Evolutionary conservation across 2,113 vertebrate genomes (phyloP).

Genomic region (Neotoma lepida): DNA sequence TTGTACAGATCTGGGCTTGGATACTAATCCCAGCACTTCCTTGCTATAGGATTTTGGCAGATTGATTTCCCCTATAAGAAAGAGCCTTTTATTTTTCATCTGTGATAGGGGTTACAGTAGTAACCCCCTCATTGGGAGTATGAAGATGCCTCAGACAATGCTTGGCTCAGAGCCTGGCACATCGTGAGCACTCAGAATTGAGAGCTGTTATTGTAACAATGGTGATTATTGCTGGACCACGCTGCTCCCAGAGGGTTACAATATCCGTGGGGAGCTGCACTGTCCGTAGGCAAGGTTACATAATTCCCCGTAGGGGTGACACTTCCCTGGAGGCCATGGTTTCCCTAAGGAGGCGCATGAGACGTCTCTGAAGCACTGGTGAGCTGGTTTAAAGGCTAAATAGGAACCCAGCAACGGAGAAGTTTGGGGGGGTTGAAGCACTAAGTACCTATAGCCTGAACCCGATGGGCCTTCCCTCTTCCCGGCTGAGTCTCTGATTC

Average conservation of each 20-base stretch:
- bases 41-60: neutral
- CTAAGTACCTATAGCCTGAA: neutral
- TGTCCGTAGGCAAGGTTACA: slow-evolving; percentile 79
- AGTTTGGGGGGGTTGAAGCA: neutral
- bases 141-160: slow-evolving; percentile 62
- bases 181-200: slow-evolving; percentile 24
- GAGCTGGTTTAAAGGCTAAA: neutral
- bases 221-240: slow-evolving; percentile 69
- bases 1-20: neutral
- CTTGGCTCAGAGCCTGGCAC: slow-evolving; percentile 57
- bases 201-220: slow-evolving; percentile 66
- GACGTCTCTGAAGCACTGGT: neutral
- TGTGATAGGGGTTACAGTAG: slow-evolving; percentile 43
- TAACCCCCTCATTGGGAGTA: neutral
- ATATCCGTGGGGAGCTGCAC: slow-evolving; percentile 59
- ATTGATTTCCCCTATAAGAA: neutral
- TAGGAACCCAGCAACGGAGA: neutral
- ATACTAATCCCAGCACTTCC: neutral
- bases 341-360: slow-evolving; percentile 49
- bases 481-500: neutral
- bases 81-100: slow-evolving; percentile 48
- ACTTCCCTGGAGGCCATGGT: slow-evolving; percentile 48
- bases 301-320: slow-evolving; percentile 61
- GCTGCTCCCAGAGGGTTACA: slow-evolving; percentile 72
- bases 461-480: neutral